Conservation (phyloP, 2,113 vertebrate species). For the Cyanocitta stelleri region DNA sequence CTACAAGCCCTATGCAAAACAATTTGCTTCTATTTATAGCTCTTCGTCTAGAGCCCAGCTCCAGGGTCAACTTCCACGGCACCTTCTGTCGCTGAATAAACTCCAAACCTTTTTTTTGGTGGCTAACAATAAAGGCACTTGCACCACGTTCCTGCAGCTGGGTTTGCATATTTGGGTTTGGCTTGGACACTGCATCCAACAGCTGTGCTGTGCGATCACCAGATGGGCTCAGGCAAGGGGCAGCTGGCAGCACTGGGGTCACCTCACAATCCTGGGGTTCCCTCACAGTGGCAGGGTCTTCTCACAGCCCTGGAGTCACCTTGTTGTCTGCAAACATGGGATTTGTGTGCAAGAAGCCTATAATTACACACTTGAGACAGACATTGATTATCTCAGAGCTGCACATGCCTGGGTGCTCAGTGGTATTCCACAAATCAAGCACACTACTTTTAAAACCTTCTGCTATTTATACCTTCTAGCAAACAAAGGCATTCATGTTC, state of each 20-base stretch:
- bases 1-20: not conserved
- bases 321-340: not conserved
- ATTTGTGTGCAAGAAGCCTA: not conserved
- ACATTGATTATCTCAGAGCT: not conserved
- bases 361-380: not conserved
- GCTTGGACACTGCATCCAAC: not conserved
- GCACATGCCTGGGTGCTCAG: not conserved
- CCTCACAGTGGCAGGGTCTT: not conserved
- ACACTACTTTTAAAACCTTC: not conserved
- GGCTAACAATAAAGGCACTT: not conserved
- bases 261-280: accelerated
- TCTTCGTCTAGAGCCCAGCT: not conserved
- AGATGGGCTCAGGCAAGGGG: accelerated
- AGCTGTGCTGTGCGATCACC: not conserved
- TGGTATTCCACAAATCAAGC: not conserved
- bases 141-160: not conserved
- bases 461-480: not conserved
- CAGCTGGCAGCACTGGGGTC: accelerated
- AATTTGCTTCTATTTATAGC: not conserved
- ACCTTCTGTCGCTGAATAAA: not conserved
- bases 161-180: not conserved
- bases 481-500: not conserved
- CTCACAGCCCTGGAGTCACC: not conserved
- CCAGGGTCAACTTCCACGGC: not conserved
- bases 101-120: not conserved